Evolutionary conservation across 2,888 invertebrate species (phyloP).

Genomic region (Chloroclystis v-ata): DNA sequence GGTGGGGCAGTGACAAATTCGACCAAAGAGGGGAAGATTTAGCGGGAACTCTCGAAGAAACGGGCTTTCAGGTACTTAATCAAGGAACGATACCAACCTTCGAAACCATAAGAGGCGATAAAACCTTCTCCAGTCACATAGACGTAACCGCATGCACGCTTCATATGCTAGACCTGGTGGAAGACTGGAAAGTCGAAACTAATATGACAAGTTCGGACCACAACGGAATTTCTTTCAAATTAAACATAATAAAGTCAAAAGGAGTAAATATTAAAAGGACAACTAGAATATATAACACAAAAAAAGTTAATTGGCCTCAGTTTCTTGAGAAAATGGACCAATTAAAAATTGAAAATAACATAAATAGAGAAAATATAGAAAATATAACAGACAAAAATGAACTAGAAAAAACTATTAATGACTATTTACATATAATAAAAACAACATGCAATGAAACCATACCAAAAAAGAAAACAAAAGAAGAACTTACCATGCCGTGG

Average conservation of each 20-base stretch:
- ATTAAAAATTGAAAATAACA: background rate
- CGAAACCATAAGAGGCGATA: background rate
- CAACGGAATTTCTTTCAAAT: conserved; percentile 26
- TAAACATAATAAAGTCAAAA: conserved; percentile 14
- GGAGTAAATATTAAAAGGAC: conserved; percentile 7
- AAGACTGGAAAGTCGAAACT: background rate
- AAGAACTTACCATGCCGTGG: conserved; percentile 15
- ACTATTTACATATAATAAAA: background rate
- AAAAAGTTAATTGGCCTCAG: conserved; percentile 10
- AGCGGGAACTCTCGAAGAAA: background rate
- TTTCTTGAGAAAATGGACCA: conserved; percentile 18
- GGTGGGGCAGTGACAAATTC: background rate
- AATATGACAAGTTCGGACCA: conserved; percentile 26
- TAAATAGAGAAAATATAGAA: conserved; percentile 3
- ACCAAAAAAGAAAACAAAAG: background rate
- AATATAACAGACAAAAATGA: conserved; percentile 1
- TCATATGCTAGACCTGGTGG: conserved; percentile 3
- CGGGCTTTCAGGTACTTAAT: background rate
- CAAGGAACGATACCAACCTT: background rate
- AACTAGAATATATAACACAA: conserved; percentile 11
- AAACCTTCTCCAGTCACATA: background rate
- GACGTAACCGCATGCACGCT: conserved; percentile 2
- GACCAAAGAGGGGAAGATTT: conserved; percentile 1
- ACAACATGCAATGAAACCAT: background rate
- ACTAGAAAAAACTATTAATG: background rate